Conservation (phyloP, 2,888 invertebrate genomes). For the Drosophila multiciliata region DNA sequence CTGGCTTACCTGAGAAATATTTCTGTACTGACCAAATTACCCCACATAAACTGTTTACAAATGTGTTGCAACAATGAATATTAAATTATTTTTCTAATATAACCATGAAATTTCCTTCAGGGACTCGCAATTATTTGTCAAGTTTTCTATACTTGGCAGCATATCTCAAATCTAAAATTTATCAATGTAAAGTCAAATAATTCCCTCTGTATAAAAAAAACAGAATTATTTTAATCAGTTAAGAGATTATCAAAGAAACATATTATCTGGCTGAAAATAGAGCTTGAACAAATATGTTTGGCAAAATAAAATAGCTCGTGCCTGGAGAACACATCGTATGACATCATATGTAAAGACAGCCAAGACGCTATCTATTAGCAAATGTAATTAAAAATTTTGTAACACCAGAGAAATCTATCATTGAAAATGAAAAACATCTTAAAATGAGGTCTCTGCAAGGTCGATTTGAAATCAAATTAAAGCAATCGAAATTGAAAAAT, state of each 20-base stretch:
- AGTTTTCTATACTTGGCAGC: too few relatives aligned
- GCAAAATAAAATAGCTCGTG: conserved; percentile 6
- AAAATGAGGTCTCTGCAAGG: conserved; percentile 16
- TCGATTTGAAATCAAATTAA: conserved; percentile 5
- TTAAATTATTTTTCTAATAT: not conserved
- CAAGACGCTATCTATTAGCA: conserved; percentile 9
- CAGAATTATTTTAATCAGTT: conserved; percentile 19
- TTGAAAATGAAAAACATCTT: not conserved
- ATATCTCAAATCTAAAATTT: too few relatives aligned
- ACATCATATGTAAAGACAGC: conserved; percentile 23
- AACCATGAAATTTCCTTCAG: not conserved
- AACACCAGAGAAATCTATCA: conserved; percentile 4
- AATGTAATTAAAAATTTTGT: conserved; percentile 31
- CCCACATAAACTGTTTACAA: not conserved
- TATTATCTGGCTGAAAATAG: conserved; percentile 17
- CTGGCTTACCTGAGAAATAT: not conserved
- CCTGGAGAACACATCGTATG: conserved; percentile 12
- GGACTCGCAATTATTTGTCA: too few relatives aligned
- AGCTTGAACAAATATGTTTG: not conserved
- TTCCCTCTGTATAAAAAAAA: not conserved
- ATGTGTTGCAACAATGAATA: not conserved
- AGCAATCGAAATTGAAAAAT: not conserved
- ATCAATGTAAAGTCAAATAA: not conserved
- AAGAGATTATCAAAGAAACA: conserved; percentile 20
- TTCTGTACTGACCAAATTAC: not conserved